Conservation (phyloP, 2,797 vertebrate genomes). For the Microchirus variegatus region DNA sequence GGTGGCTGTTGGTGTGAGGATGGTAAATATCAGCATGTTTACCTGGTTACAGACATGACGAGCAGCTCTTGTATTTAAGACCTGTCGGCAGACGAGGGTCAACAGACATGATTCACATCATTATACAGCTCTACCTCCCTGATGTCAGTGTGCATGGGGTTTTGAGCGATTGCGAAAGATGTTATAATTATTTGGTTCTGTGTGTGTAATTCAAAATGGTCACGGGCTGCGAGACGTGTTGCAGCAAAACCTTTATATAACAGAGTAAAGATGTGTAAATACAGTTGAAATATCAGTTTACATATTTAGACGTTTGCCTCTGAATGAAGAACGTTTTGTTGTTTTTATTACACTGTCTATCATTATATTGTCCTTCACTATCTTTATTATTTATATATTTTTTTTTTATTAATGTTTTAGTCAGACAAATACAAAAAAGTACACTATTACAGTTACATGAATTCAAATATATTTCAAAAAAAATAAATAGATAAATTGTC, state of each 20-base stretch:
- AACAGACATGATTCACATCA: conserved; percentile 65
- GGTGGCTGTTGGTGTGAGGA: conserved; percentile 13
- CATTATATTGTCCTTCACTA: background rate
- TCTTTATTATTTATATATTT: no score
- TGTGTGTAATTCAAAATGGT: background rate
- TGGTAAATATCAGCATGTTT: conserved; percentile 21
- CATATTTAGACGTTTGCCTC: no score
- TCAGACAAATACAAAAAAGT: no score
- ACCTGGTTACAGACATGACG: conserved; percentile 30
- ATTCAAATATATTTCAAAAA: no score
- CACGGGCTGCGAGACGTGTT: background rate
- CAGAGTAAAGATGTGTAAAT: no score
- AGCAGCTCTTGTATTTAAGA: conserved; percentile 26
- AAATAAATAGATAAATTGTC: no score
- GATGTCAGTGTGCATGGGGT: conserved; percentile 28
- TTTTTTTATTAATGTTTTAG: no score
- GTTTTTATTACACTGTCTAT: background rate
- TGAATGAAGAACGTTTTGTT: no score
- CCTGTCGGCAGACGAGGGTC: conserved; percentile 43
- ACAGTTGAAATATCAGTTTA: no score
- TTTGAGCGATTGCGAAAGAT: conserved; percentile 35
- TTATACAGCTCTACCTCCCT: conserved; percentile 41
- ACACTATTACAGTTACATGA: no score
- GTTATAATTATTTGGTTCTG: conserved; percentile 21
- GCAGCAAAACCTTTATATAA: background rate